Evolutionary conservation across 2,797 vertebrate species (phyloP), one percentile per base, ranked within the genome.

Genomic region (Parambassis ranga): DNA sequence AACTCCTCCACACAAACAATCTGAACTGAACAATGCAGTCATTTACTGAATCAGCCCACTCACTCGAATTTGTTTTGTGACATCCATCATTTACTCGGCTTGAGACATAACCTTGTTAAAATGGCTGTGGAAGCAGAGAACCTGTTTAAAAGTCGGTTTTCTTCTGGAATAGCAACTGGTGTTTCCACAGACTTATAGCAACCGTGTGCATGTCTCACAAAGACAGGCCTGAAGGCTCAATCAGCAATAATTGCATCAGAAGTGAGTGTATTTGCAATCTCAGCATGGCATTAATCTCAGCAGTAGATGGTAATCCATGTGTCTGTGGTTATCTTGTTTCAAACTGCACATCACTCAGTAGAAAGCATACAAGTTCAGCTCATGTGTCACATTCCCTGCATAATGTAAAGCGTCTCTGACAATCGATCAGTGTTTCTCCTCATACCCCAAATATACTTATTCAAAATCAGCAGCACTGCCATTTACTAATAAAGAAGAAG

Each of bases 401-500:
- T 43, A 11, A 13, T 8, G 26, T 23, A 8, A 57, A 43, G 11
- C 26, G 9, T 28, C 19, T 42, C 10, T 22, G 7, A 32, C 48
- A 58, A 44, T 60, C 15, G 31, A 33, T 33, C 28, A 1, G 18
- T 10, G 38, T 62, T 63, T 31, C 33, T 30, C 33, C 22, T 19
- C 2, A 10, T 50, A 65, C 41, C 47, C 55, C 44, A 76, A 87
- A 70, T 49, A 48, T 8, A 62, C 66, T 65, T 68, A 70, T 61
- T 65, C 7, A 19, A 52, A 68, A 71, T 55, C 36, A 1, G 49
- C 61, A 24, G 39, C 3, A 35, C 60, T 70, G 67, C 65, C 57
- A 62, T 85, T 88, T 65, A 81, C 82, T 85, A 79, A 79, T 75
- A 83, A 85, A 81, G 67, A 58, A 85, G 75, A 79, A 77, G 81